phyloP scores from a whole-genome alignment of 2,113 vertebrate species.

The Syngnathus floridae region DNA sequence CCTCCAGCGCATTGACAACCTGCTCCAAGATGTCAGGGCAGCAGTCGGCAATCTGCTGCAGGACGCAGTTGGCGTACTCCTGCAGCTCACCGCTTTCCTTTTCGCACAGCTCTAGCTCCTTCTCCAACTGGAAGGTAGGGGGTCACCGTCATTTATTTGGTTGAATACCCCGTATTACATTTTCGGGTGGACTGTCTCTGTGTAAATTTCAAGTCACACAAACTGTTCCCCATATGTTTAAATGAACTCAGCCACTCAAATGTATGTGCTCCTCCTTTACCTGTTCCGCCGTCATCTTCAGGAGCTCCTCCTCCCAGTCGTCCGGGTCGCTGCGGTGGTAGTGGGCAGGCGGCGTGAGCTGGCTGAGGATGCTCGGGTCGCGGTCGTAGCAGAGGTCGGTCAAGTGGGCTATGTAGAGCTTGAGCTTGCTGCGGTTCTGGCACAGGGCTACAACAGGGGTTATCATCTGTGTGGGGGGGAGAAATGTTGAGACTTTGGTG shows the following conservation, averaged over 20 bases:
- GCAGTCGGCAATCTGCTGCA: constrained; percentile 97
- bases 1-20: constrained; percentile 94
- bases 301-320: constrained; percentile 84
- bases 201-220: too few species aligned
- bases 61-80: constrained; percentile 91
- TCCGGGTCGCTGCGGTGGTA: constrained; percentile 80
- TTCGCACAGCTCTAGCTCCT: constrained; percentile 86
- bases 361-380: constrained; percentile 86
- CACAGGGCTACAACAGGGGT: constrained; percentile 89
- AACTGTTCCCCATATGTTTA: too few species aligned
- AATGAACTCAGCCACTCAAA: not conserved
- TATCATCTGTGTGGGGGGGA: constrained; percentile 76
- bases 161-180: too few species aligned
- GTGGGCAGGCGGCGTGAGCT: constrained; percentile 82
- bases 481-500: not conserved
- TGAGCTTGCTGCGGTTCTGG: constrained; percentile 93
- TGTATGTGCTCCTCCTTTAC: constrained; percentile 49
- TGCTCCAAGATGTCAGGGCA: constrained; percentile 98
- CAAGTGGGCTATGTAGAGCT: constrained; percentile 95
- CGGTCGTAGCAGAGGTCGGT: constrained; percentile 88
- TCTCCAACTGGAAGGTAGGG: constrained; percentile 72
- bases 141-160: not conserved
- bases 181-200: too few species aligned
- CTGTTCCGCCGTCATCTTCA: constrained; percentile 83
- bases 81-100: constrained; percentile 88